Evolutionary conservation across 2,888 invertebrate species (phyloP).

Genomic region (Chymomyza procnemis): DNA sequence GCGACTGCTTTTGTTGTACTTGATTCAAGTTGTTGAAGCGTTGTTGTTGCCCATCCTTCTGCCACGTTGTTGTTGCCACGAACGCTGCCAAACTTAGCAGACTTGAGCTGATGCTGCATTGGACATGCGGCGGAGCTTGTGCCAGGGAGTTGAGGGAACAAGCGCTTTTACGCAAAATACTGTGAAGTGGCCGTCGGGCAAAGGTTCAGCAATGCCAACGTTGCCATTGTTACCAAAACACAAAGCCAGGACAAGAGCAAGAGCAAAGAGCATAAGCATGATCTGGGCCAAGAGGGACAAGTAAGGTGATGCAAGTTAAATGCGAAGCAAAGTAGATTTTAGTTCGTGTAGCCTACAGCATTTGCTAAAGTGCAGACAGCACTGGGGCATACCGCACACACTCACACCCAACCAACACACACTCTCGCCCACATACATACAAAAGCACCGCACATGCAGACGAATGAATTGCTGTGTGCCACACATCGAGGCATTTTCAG

Average conservation of each 20-base stretch:
- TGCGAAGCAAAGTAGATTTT: conserved; percentile 59
- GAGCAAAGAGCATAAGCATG: background rate
- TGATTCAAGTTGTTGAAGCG: conserved; percentile 6
- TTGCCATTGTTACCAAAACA: conserved; percentile 48
- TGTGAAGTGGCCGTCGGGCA: conserved; percentile 48
- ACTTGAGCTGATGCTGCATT: background rate
- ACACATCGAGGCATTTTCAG: conserved; percentile 35
- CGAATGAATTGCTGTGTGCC: conserved; percentile 13
- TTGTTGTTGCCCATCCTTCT: background rate
- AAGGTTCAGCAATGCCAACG: conserved; percentile 16
- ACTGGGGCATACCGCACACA: conserved; percentile 6
- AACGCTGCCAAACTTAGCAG: background rate
- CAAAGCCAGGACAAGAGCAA: conserved; percentile 12
- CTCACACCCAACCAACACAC: conserved; percentile 1
- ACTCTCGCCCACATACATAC: background rate
- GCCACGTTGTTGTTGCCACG: background rate
- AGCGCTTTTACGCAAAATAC: conserved; percentile 26
- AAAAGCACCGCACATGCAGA: background rate
- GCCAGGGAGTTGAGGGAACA: background rate
- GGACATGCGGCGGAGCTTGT: background rate
- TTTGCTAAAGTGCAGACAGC: conserved; percentile 21
- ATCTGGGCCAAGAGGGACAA: background rate
- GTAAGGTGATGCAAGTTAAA: conserved; percentile 39
- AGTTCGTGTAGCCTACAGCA: conserved; percentile 16
- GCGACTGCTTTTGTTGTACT: conserved; percentile 15